Evolutionary conservation across 2,113 vertebrate genomes (phyloP).

Genomic region (Thymallus thymallus): DNA sequence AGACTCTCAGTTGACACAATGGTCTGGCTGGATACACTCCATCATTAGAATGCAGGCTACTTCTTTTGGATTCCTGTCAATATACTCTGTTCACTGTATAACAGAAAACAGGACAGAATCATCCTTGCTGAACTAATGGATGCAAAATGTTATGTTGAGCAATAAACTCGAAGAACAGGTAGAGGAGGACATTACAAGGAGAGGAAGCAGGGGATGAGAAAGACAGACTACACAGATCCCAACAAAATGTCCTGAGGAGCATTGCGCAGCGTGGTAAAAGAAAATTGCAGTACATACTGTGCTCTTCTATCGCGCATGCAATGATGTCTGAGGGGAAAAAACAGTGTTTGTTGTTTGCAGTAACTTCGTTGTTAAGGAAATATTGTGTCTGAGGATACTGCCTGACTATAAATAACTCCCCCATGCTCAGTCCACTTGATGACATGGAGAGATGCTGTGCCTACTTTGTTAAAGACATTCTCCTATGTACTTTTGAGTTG

Average conservation of each 20-base stretch:
- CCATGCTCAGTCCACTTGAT: slow-evolving; percentile 6
- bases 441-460: too few species aligned
- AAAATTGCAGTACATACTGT: too few species aligned
- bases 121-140: slow-evolving; percentile 24
- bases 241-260: slow-evolving; percentile 1
- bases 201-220: too few species aligned
- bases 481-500: too few species aligned
- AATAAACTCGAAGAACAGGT: too few species aligned
- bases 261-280: not conserved
- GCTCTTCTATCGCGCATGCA: too few species aligned
- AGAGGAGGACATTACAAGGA: too few species aligned
- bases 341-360: too few species aligned
- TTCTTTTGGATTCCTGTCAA: slow-evolving; percentile 31
- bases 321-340: not conserved
- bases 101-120: slow-evolving; percentile 4
- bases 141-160: not conserved
- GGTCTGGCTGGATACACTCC: slow-evolving; percentile 30
- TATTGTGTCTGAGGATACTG: slow-evolving; percentile 10
- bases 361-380: too few species aligned
- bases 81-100: slow-evolving; percentile 6
- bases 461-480: too few species aligned
- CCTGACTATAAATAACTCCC: slow-evolving; percentile 19
- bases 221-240: too few species aligned
- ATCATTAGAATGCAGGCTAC: slow-evolving; percentile 29
- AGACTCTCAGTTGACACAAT: slow-evolving; percentile 33